Evolutionary conservation across 2,888 invertebrate species (phyloP), one percentile per base, ranked within the genome.

Genomic region (Entomobrya multifasciata): DNA sequence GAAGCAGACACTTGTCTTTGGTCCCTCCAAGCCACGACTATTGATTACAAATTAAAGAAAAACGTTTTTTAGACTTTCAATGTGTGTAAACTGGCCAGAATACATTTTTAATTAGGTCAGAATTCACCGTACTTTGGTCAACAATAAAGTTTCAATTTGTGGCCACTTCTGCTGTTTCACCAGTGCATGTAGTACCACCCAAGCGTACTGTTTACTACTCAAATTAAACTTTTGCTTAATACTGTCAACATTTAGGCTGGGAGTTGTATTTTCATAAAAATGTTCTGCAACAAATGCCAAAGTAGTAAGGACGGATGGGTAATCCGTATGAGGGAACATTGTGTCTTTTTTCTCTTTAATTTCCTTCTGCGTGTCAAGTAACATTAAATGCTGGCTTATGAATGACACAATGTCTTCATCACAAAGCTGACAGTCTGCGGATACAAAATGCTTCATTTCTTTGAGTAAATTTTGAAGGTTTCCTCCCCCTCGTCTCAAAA

Each of bases 101-200:
- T n/a, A n/a, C n/a, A n/a, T n/a, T n/a, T n/a, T n/a, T n/a, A n/a
- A n/a, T n/a, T n/a, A n/a, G n/a, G n/a, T n/a, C n/a, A n/a, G n/a
- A n/a, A n/a, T n/a, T n/a, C n/a, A n/a, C n/a, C n/a, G n/a, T 91
- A 95, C 95, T 92, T 95, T 95, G 89, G 94, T 94, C 65, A 95
- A 93, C 67, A 95, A 94, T 13, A 95, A 92, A 57, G 93, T 93
- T 91, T 95, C 94, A 0, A 95, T 93, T 15, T 95, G 93, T 0
- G 94, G 94, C 95, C 95, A 95, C 49, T 94, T 94, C 83, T 93
- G 93, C 0, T 93, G 91, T 57, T 94, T 93, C 0, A 95, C 94
- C 91, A 94, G 94, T 0, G 94, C 95, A 88, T 94, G 94, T 0
- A 96, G 91, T 0, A 95, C 95, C 0, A 95, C 94, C 95, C 95